Percentiles rank a stretch among this genome's conserved stretches.
phyloP scores from a whole-genome alignment of 2,113 vertebrate species.

The Empidonax alnorum region DNA sequence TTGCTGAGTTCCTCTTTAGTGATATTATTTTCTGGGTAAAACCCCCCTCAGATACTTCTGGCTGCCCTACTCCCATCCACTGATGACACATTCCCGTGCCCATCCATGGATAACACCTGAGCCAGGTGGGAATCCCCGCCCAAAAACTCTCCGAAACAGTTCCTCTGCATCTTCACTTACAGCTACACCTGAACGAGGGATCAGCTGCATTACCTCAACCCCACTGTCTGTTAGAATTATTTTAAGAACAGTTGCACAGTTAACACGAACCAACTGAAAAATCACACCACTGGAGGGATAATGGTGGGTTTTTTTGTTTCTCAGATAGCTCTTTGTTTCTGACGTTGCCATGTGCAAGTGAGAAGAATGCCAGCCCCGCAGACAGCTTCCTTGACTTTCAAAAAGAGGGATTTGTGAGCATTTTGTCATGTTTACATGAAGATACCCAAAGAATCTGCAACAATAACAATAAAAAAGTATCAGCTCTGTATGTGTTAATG shows the following conservation, averaged over 20 bases:
- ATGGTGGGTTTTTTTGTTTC: neutral
- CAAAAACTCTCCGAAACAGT: rapidly evolving
- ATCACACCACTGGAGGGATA: neutral
- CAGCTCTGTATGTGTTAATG: neutral
- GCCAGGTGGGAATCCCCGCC: neutral
- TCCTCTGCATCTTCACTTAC: neutral
- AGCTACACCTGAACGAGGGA: neutral
- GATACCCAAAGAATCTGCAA: neutral
- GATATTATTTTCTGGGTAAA: neutral
- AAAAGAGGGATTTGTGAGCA: neutral
- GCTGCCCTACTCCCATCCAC: rapidly evolving
- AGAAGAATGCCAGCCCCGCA: neutral
- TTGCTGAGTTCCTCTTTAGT: neutral
- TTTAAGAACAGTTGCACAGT: neutral
- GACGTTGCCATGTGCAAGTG: neutral
- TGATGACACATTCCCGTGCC: neutral
- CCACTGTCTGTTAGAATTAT: neutral
- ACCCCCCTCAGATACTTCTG: neutral
- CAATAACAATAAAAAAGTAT: neutral
- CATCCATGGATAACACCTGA: rapidly evolving
- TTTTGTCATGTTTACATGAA: neutral
- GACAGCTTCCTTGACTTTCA: neutral
- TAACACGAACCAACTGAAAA: neutral
- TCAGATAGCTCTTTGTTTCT: neutral
- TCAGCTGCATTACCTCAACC: neutral